Evolutionary conservation across 2,113 vertebrate genomes (phyloP).

Genomic region (Leuciscus idus): DNA sequence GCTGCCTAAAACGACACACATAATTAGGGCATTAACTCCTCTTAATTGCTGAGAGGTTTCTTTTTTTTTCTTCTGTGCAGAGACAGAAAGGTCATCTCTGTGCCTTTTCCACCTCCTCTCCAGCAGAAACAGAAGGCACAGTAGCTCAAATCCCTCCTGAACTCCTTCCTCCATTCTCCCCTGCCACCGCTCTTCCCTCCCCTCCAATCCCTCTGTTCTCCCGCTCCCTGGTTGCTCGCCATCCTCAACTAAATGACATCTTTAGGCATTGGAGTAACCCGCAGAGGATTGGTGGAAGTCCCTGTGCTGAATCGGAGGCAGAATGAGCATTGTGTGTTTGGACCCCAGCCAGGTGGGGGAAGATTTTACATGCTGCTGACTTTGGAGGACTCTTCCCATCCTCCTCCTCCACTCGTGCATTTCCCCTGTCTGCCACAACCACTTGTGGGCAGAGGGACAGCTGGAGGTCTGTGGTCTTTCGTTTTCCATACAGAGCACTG

Average conservation of each 20-base stretch:
- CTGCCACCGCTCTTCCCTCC: slow-evolving; percentile 22
- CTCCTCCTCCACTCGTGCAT: slow-evolving; percentile 11
- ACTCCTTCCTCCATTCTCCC: slow-evolving; percentile 38
- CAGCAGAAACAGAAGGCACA: slow-evolving; percentile 50
- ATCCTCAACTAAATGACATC: slow-evolving; percentile 57
- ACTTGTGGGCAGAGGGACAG: slow-evolving; percentile 57
- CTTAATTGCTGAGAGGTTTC: slow-evolving; percentile 57
- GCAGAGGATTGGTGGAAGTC: slow-evolving; percentile 52
- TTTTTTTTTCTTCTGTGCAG: slow-evolving; percentile 42
- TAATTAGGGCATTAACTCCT: slow-evolving; percentile 65
- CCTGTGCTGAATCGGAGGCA: slow-evolving; percentile 46
- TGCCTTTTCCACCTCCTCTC: slow-evolving; percentile 30
- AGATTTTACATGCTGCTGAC: slow-evolving; percentile 56
- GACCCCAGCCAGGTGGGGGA: slow-evolving; percentile 44
- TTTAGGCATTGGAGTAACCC: slow-evolving; percentile 55
- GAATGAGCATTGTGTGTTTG: slow-evolving; percentile 48
- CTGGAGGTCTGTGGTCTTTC: slow-evolving; percentile 51
- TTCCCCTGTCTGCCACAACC: slow-evolving; percentile 45
- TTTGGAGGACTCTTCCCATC: slow-evolving; percentile 45
- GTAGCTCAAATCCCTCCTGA: slow-evolving; percentile 25
- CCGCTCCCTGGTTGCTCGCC: background rate
- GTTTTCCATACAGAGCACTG: slow-evolving; percentile 24
- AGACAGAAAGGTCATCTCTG: slow-evolving; percentile 58
- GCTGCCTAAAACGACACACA: slow-evolving; percentile 58
- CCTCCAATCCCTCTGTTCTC: slow-evolving; percentile 23